Percentiles rank a stretch among this genome's conserved stretches.
phyloP scores from a whole-genome alignment of 2,888 invertebrate genomes.

The Apomyelois bistriatella region DNA sequence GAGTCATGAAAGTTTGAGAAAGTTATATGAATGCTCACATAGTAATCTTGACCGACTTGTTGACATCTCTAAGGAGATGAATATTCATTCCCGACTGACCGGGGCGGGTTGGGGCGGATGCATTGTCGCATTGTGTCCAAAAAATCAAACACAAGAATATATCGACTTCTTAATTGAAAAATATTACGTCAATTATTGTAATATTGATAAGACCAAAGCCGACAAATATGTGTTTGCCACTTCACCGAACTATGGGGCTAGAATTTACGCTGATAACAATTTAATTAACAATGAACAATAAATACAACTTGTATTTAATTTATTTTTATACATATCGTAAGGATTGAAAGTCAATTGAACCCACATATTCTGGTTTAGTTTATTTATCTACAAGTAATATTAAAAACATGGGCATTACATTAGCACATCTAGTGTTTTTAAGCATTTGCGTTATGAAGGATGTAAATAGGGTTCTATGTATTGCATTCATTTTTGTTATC shows the following conservation, averaged over 20 bases:
- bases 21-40: constrained; percentile 96
- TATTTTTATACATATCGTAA: too few species aligned
- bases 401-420: too few species aligned
- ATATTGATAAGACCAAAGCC: constrained; percentile 73
- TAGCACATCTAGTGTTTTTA: too few species aligned
- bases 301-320: neutral
- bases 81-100: constrained; percentile 93
- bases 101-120: constrained; percentile 99
- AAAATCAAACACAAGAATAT: constrained; percentile 83
- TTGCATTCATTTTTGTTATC: too few species aligned
- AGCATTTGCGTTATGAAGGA: too few species aligned
- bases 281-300: neutral
- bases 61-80: constrained; percentile 83
- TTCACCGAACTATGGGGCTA: constrained; percentile 83
- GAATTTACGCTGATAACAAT: constrained; percentile 57
- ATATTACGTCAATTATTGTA: constrained; percentile 82
- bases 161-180: constrained; percentile 83
- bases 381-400: too few species aligned
- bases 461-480: too few species aligned
- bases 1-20: constrained; percentile 92
- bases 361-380: too few species aligned
- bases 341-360: too few species aligned
- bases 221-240: constrained; percentile 86
- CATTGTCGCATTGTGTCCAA: constrained; percentile 90
- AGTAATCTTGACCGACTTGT: constrained; percentile 91